phyloP scores from a whole-genome alignment of 1,140 invertebrate genomes.

The Drosophila erecta region DNA sequence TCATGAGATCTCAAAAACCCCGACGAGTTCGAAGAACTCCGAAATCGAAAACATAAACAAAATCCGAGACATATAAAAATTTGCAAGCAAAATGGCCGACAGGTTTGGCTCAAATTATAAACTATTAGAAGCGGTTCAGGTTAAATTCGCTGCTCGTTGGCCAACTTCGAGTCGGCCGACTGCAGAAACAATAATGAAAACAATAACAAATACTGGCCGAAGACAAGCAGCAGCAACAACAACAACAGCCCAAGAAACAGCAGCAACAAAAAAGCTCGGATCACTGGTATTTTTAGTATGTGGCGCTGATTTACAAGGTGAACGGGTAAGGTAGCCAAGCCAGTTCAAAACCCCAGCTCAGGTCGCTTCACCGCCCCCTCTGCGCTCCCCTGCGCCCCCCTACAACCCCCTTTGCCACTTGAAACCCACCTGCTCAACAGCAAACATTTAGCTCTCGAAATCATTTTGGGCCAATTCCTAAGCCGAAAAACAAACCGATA shows the following conservation, averaged over 20 bases:
- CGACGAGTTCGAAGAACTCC: slow-evolving; percentile 60
- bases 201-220: slow-evolving; percentile 9
- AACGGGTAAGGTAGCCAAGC: slow-evolving; percentile 60
- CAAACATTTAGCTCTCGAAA: slow-evolving; percentile 22
- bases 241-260: slow-evolving; percentile 9
- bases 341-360: slow-evolving; percentile 55
- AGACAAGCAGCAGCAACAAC: slow-evolving; percentile 1
- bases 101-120: slow-evolving; percentile 30
- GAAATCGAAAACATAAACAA: slow-evolving; percentile 39
- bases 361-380: slow-evolving; percentile 28
- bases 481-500: slow-evolving; percentile 10
- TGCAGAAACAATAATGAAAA: slow-evolving; percentile 41
- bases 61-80: slow-evolving; percentile 24
- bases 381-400: neutral
- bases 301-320: slow-evolving; percentile 62
- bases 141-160: slow-evolving; percentile 54
- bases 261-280: slow-evolving; percentile 39
- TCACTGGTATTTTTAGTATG: slow-evolving; percentile 64
- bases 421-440: slow-evolving; percentile 30
- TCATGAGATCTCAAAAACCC: slow-evolving; percentile 44
- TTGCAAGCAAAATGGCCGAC: slow-evolving; percentile 51
- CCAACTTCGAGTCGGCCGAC: slow-evolving; percentile 55
- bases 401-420: neutral
- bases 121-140: slow-evolving; percentile 57
- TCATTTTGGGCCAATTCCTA: neutral